phyloP scores from a whole-genome alignment of 2,113 vertebrate species.

The Larimichthys polyactis region DNA sequence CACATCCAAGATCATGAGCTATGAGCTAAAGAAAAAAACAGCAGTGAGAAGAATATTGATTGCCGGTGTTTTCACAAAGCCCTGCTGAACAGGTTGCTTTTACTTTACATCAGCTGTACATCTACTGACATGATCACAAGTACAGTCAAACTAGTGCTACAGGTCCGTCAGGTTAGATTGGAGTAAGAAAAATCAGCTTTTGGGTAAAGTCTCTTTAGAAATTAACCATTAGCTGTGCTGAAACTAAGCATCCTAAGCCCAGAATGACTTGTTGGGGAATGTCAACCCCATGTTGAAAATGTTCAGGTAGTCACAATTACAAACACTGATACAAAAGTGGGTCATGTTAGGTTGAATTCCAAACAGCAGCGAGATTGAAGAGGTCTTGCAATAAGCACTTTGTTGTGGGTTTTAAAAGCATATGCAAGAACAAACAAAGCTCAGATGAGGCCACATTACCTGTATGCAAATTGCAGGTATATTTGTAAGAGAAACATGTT shows the following conservation, averaged over 20 bases:
- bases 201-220: not conserved
- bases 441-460: not conserved
- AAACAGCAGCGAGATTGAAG: slow-evolving; percentile 10
- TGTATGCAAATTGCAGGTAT: not conserved
- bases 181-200: slow-evolving; percentile 25
- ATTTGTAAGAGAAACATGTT: not conserved
- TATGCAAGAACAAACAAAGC: not conserved
- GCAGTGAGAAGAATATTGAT: slow-evolving; percentile 38
- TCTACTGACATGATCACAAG: slow-evolving; percentile 34
- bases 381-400: not conserved
- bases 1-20: slow-evolving; percentile 24
- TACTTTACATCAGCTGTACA: slow-evolving; percentile 36
- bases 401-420: not conserved
- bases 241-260: slow-evolving; percentile 10
- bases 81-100: slow-evolving; percentile 20
- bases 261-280: not conserved
- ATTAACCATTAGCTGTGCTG: slow-evolving; percentile 10
- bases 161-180: not conserved
- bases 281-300: not conserved
- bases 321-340: not conserved
- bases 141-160: not conserved
- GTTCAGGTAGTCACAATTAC: not conserved
- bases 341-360: not conserved
- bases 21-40: slow-evolving; percentile 14
- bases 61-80: slow-evolving; percentile 31